Percentiles rank a stretch among this genome's conserved stretches.
Evolutionary conservation across 2,888 invertebrate species (phyloP).

Genomic region (Yponomeuta sedellus): DNA sequence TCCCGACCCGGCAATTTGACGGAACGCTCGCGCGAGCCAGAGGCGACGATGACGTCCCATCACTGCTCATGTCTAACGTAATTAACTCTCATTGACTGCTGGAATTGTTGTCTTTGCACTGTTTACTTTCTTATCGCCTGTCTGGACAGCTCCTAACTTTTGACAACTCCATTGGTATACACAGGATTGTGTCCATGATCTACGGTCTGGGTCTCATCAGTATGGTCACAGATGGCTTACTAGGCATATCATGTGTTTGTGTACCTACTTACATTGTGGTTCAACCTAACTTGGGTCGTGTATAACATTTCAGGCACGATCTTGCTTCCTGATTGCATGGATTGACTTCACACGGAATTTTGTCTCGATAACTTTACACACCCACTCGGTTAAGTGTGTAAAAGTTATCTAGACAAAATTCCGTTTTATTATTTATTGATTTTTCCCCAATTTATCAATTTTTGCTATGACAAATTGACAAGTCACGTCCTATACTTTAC

Average conservation of each 20-base stretch:
- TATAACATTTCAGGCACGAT: background rate
- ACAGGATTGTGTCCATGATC: background rate
- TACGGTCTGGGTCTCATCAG: background rate
- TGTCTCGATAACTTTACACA: background rate
- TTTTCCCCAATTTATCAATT: conserved; percentile 23
- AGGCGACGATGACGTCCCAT: conserved; percentile 38
- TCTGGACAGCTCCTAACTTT: background rate
- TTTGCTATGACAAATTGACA: conserved; percentile 28
- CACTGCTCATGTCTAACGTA: conserved; percentile 40
- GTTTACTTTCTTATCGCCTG: conserved; percentile 34
- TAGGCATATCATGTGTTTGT: background rate
- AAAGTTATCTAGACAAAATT: too few relatives aligned
- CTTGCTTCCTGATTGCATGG: background rate
- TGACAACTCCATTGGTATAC: background rate
- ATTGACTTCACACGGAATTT: background rate
- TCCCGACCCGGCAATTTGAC: conserved; percentile 23
- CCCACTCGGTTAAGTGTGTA: too few relatives aligned
- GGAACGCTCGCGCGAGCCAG: conserved; percentile 19
- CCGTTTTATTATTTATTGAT: too few relatives aligned
- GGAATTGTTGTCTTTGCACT: conserved; percentile 24
- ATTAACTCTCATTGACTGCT: conserved; percentile 56
- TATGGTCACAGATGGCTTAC: background rate
- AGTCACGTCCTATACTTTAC: background rate
- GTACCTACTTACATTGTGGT: background rate
- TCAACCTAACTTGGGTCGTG: background rate